These are phyloP conservation scores for Dicerorhinus sumatrensis DNA, from an alignment of 2,113 vertebrate species.

Conservation along the genomic window DNA sequence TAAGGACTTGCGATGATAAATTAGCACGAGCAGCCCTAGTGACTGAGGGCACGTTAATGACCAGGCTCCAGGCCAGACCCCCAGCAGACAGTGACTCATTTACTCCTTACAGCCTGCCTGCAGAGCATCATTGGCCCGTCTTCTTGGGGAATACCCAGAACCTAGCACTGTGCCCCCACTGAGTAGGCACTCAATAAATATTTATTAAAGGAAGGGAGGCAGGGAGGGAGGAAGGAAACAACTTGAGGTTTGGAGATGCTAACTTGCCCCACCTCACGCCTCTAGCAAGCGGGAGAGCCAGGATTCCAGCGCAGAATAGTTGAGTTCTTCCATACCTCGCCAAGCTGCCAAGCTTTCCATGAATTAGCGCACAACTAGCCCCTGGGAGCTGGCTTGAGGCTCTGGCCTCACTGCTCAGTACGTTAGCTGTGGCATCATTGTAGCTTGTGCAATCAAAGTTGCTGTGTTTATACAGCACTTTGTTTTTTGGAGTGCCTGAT, in stretches of 20 bases:
- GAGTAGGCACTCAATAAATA: background rate
- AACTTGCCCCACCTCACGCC: background rate
- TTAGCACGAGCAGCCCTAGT: background rate
- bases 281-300: background rate
- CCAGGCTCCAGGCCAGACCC: background rate
- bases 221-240: background rate
- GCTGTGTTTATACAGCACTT: background rate
- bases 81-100: background rate
- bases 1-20: background rate
- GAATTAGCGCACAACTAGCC: background rate
- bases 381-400: background rate
- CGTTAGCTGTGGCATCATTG: background rate
- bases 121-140: background rate
- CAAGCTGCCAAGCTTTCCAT: background rate
- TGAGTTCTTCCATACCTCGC: background rate
- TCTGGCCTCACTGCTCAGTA: background rate
- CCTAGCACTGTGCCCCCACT: background rate
- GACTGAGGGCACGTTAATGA: background rate
- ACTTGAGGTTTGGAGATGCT: background rate
- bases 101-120: background rate
- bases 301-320: background rate
- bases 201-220: background rate
- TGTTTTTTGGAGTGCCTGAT: background rate
- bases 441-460: background rate
- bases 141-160: background rate